Conservation (phyloP, 2,797 vertebrate genomes). For the Lagocephalus sceleratus region DNA sequence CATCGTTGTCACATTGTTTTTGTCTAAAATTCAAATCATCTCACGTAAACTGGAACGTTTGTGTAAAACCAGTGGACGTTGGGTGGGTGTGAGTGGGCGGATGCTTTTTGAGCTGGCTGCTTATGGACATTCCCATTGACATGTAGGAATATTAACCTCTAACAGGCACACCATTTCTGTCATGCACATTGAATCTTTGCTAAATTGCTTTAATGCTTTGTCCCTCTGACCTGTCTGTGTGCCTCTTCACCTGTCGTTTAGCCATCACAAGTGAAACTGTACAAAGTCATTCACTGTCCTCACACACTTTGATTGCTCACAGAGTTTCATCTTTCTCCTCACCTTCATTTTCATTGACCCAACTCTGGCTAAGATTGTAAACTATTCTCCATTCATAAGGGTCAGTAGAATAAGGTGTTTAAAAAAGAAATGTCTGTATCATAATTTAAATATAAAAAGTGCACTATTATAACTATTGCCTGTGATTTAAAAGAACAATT, state of each 20-base stretch:
- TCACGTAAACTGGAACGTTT: slow-evolving; percentile 27
- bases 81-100: slow-evolving; percentile 29
- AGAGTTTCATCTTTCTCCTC: slow-evolving; percentile 51
- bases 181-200: slow-evolving; percentile 43
- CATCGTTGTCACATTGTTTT: slow-evolving; percentile 20
- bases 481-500: slow-evolving; percentile 78
- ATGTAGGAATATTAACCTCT: slow-evolving; percentile 27
- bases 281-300: slow-evolving; percentile 61
- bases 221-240: slow-evolving; percentile 42
- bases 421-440: slow-evolving; percentile 80
- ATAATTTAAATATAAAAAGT: slow-evolving; percentile 83
- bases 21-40: slow-evolving; percentile 27
- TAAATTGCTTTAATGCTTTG: slow-evolving; percentile 39
- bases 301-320: slow-evolving; percentile 65
- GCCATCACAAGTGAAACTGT: slow-evolving; percentile 55
- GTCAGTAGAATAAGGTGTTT: slow-evolving; percentile 79
- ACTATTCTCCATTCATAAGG: slow-evolving; percentile 77
- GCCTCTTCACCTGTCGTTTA: slow-evolving; percentile 53
- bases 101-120: slow-evolving; percentile 40
- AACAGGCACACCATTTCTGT: slow-evolving; percentile 35
- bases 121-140: slow-evolving; percentile 23
- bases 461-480: slow-evolving; percentile 84
- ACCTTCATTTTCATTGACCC: slow-evolving; percentile 68
- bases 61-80: slow-evolving; percentile 29
- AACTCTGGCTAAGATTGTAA: slow-evolving; percentile 82